Evolutionary conservation across 2,113 vertebrate genomes (phyloP).

Genomic region (Chlorodrepanis virens): DNA sequence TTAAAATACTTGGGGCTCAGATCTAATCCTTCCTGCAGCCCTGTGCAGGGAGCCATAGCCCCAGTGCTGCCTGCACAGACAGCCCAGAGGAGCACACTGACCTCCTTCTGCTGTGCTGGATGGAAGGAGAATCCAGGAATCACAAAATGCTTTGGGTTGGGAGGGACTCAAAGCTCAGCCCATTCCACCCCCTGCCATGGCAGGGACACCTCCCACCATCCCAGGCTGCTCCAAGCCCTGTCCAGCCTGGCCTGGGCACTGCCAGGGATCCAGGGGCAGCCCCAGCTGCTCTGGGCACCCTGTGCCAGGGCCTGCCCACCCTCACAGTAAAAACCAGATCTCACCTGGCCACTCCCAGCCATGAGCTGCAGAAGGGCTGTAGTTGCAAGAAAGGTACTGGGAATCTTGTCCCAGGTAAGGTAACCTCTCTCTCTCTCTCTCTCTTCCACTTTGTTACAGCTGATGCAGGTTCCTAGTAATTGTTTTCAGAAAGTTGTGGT

Average conservation of each 20-base stretch:
- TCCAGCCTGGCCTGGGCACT: neutral
- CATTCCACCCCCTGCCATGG: neutral
- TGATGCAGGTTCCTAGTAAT: neutral
- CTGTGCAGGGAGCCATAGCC: neutral
- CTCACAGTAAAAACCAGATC: neutral
- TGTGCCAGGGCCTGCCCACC: neutral
- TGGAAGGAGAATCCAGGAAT: neutral
- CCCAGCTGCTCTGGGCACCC: neutral
- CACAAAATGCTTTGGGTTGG: neutral
- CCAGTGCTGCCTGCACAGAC: neutral
- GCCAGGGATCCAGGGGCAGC: neutral
- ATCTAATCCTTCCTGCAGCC: neutral
- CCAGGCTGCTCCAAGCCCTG: rapidly evolving
- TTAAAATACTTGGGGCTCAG: neutral
- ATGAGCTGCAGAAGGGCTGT: neutral
- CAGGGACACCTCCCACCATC: rapidly evolving
- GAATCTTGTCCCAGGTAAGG: neutral
- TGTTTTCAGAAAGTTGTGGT: neutral
- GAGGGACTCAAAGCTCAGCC: neutral
- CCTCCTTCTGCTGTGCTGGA: neutral
- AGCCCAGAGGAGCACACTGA: neutral
- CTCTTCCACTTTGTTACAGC: neutral
- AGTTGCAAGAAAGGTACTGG: neutral
- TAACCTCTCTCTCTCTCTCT: no score
- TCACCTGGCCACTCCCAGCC: neutral